phyloP scores from a whole-genome alignment of 2,113 vertebrate species.

The Numenius arquata region DNA sequence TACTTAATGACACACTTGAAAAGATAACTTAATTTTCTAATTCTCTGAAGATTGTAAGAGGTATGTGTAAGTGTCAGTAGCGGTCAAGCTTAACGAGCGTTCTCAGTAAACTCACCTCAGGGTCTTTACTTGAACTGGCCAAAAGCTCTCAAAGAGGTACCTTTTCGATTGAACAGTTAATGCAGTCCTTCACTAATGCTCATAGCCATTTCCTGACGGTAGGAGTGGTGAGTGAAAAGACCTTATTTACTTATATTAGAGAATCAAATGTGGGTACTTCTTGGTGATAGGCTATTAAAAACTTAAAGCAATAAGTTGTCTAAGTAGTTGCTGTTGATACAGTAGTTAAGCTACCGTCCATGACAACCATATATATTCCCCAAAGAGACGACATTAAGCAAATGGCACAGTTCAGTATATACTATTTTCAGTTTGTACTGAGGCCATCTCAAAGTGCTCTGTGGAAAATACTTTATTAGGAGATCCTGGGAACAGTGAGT shows the following conservation, averaged over 20 bases:
- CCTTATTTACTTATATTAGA: not conserved
- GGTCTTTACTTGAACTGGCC: not conserved
- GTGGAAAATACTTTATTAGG: constrained; percentile 45
- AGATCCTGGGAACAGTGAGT: not conserved
- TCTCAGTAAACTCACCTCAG: not conserved
- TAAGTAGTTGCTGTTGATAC: not conserved
- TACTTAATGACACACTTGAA: not conserved
- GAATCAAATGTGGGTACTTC: not conserved
- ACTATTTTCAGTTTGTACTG: not conserved
- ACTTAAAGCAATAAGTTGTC: not conserved
- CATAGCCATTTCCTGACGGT: not conserved
- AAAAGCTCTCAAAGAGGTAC: not conserved
- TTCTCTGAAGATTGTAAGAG: not conserved
- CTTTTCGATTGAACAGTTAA: not conserved
- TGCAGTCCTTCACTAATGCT: not conserved
- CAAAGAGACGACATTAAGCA: not conserved
- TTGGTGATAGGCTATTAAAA: not conserved
- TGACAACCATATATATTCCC: not conserved
- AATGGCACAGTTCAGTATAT: not conserved
- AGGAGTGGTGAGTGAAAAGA: not conserved
- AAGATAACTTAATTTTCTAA: not conserved
- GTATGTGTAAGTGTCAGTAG: not conserved
- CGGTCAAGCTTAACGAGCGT: not conserved
- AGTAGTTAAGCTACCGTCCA: not conserved
- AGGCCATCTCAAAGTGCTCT: not conserved